Percentiles rank a stretch among this genome's conserved stretches.
These are phyloP conservation scores for Leptopilina clavipes DNA, from an alignment of 1,140 invertebrate species.

Conservation along the genomic window DNA sequence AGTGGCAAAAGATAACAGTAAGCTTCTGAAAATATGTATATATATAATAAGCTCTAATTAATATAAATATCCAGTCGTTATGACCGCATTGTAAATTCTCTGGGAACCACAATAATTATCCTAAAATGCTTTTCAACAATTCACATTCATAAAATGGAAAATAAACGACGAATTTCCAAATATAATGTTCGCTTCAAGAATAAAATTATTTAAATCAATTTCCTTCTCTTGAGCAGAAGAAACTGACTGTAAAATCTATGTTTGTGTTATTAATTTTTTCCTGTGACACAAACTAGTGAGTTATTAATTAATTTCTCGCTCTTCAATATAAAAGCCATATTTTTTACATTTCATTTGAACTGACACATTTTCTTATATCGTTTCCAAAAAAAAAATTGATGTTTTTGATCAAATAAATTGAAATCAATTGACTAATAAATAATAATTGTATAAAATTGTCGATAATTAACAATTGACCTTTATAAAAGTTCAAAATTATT, in stretches of 20 bases:
- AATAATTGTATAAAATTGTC: background rate
- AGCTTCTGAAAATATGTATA: background rate
- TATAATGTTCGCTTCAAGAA: too few species aligned
- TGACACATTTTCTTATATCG: too few species aligned
- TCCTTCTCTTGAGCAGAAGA: too few species aligned
- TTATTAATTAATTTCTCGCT: too few species aligned
- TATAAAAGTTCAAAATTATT: background rate
- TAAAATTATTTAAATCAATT: too few species aligned
- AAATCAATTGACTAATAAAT: background rate
- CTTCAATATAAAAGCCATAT: too few species aligned
- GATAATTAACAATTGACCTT: background rate
- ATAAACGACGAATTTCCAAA: background rate
- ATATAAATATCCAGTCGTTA: conserved; percentile 2
- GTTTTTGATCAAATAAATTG: background rate
- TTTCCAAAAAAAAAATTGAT: too few species aligned
- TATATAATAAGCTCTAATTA: conserved; percentile 1
- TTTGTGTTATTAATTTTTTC: too few species aligned
- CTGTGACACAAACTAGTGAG: too few species aligned
- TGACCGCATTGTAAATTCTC: conserved; percentile 12
- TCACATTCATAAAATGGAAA: background rate
- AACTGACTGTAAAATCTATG: too few species aligned
- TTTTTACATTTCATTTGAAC: too few species aligned
- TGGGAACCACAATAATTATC: background rate
- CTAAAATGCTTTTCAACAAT: background rate
- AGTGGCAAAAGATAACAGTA: background rate